phyloP scores from a whole-genome alignment of 2,888 invertebrate species.

The Rhingia campestris region DNA sequence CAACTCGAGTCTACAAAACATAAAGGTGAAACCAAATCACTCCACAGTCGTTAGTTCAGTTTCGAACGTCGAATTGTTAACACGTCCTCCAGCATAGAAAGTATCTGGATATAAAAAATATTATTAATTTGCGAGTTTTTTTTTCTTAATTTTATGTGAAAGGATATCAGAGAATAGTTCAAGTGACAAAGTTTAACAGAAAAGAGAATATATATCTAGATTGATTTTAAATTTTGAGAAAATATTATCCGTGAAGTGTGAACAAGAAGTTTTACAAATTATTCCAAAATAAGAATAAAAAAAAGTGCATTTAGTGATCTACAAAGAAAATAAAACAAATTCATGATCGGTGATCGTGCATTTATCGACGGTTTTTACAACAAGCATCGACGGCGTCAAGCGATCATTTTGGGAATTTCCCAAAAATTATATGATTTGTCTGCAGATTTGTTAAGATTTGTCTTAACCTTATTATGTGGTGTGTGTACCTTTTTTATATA shows the following conservation, averaged over 20 bases:
- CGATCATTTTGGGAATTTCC: constrained; percentile 42
- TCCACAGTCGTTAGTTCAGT: constrained; percentile 49
- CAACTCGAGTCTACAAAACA: constrained; percentile 39
- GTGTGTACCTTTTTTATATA: constrained; percentile 61
- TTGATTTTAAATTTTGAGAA: background rate
- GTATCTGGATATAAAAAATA: constrained; percentile 21
- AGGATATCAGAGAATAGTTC: background rate
- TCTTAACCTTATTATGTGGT: constrained; percentile 73
- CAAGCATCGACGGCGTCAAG: constrained; percentile 38
- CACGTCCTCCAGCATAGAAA: constrained; percentile 52
- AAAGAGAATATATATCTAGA: background rate
- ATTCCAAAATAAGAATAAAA: background rate
- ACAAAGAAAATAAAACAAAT: background rate
- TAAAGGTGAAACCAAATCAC: constrained; percentile 37
- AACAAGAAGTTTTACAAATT: constrained; percentile 6
- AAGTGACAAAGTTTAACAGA: constrained; percentile 16
- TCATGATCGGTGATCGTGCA: constrained; percentile 55
- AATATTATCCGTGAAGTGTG: background rate
- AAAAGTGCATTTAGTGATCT: constrained; percentile 12
- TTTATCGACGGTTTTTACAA: constrained; percentile 44
- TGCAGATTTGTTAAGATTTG: constrained; percentile 67
- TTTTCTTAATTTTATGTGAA: background rate
- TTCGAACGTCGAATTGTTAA: constrained; percentile 60
- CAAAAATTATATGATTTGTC: constrained; percentile 48
- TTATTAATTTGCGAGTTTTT: background rate